Evolutionary conservation across 2,888 invertebrate genomes (phyloP), one percentile per base, ranked within the genome.

Genomic region (Dolomedes plantarius): DNA sequence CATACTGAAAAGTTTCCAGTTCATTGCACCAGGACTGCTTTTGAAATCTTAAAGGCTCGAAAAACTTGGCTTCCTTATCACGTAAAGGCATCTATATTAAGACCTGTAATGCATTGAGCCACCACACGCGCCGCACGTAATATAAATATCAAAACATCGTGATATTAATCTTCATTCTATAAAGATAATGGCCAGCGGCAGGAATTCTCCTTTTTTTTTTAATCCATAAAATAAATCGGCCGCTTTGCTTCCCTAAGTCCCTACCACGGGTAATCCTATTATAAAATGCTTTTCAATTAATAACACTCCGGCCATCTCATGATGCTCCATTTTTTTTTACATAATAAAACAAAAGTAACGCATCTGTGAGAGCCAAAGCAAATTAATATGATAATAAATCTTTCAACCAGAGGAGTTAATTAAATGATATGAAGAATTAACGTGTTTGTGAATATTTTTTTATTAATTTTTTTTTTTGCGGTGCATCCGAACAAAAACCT

Each of bases 371-470:
- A 46, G 73, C 39, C 67, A 69, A 36, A 64, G 41, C 41, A 72
- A 71, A 73, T 72, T 80, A 80, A 65, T 72, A 36, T 56, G 65
- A 46, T 80, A 80, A 80, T 80, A 80, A 73, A 72, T 80, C 41
- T 80, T 27, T 46, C 56, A 67, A 19, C 46, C 64, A 64, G 64
- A 71, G 64, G 71, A 71, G 67, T 80, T 72, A 80, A 80, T 80
- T 80, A 80, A 80, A 80, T 31, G 65, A 62, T 31, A 11, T 65
- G 72, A 50, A n/a, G 72, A 80, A 73, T 80, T 80, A 80, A 46
- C 41, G 50, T 50, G 11, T 29, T 31, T 19, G 29, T 29, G 27
- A 1, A 29, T 29, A 7, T 46, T 46, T 46, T 46, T 16, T 46
- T 46, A 16, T 46, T 46, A 6, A 16, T 46, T 46, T 16, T 46